Evolutionary conservation across 1,140 invertebrate genomes (phyloP).

Genomic region (Spodoptera litura): DNA sequence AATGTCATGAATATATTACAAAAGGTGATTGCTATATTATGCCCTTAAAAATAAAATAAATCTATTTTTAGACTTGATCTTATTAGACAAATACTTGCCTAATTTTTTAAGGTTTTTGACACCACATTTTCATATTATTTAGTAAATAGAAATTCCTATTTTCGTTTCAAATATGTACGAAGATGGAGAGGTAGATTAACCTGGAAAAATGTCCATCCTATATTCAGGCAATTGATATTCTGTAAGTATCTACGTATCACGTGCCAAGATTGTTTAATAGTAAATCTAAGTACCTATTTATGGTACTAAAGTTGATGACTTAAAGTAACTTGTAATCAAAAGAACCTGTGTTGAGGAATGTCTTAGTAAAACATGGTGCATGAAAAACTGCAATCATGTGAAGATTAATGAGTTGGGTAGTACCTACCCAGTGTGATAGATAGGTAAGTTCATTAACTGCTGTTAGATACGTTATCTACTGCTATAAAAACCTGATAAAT

Average conservation of each 20-base stretch:
- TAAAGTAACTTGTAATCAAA: constrained; percentile 53
- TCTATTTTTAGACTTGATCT: no score
- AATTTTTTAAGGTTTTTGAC: no score
- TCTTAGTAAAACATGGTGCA: constrained; percentile 43
- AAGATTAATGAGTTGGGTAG: constrained; percentile 58
- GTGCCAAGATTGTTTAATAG: constrained; percentile 1
- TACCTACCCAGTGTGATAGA: constrained; percentile 11
- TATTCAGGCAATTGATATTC: background rate
- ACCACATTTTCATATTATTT: no score
- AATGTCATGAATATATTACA: no score
- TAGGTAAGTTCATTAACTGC: constrained; percentile 49
- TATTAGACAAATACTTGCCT: no score
- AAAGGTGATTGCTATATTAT: no score
- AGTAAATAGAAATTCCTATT: no score
- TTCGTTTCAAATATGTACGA: no score
- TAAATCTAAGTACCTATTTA: constrained; percentile 15
- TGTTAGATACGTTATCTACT: constrained; percentile 37
- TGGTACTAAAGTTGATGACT: constrained; percentile 19
- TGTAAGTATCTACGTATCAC: background rate
- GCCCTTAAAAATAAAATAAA: no score
- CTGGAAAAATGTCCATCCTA: background rate
- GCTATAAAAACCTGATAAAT: constrained; percentile 9
- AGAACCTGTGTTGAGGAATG: constrained; percentile 52
- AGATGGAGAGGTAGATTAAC: no score
- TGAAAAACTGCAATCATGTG: constrained; percentile 60